Base-by-base conservation (phyloP, 2,888 invertebrate species). In the Chironomus tentans region DNA sequence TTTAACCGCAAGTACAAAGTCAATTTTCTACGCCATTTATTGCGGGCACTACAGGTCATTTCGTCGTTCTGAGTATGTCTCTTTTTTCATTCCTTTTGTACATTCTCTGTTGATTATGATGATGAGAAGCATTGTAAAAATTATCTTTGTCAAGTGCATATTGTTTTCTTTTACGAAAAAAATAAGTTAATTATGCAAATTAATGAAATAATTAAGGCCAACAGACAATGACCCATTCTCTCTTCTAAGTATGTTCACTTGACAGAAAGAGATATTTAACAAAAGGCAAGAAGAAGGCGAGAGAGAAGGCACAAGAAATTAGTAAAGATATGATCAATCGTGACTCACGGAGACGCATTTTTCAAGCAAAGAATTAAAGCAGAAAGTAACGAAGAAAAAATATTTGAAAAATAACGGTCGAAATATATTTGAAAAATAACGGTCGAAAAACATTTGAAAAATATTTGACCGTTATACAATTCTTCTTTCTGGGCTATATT, bases 151-250 rank as follows among this genome's bases (percentile, higher is more conserved):
- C 70, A 46, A 70, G 50, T 70, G 70, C 70, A 70, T 70, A 70
- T 70, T 70, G 70, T 70, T 70, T 70, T 50, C 6, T 47, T 21
- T 50, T 24, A 15, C 6, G 6, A 38, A 38, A 38, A 38, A 71
- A 71, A 56, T 56, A 50, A 71, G 71, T 71, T 70, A 71, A 72
- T 72, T 72, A 72, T 72, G 61, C 56, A 18, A 72, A 62, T 72
- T 62, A 62, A 62, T 62, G 61, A 72, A 61, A n/a, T 62, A 72
- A 72, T 72, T 72, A 72, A 61, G 62, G 38, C 72, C 61, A 72
- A 62, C 56, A 56, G 56, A 72, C 72, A 72, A 72, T 72, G 72
- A 72, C 72, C 72, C 61, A 72, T 62, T 72, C 72, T 72, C 56
- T 18, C 56, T 18, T 61, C 15, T 61, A 56, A 48, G 22, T 47